These are phyloP conservation scores for Emydoidea blandingii DNA, from an alignment of 2,797 vertebrate genomes.

Conservation along the genomic window DNA sequence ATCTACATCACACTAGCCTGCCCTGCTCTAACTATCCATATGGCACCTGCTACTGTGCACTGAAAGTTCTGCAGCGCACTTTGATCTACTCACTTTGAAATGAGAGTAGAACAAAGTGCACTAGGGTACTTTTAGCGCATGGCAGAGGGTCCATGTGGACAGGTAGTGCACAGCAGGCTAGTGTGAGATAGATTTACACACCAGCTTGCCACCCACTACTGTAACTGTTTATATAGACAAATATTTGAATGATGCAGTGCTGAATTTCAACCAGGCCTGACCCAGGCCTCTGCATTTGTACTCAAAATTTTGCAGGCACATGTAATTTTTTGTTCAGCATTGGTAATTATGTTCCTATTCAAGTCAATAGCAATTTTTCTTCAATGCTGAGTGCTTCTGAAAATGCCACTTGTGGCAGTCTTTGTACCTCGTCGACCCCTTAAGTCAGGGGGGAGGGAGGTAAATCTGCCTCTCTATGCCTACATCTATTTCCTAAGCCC, in stretches of 20 bases:
- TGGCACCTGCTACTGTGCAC: background rate
- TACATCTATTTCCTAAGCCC: no score
- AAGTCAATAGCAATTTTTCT: background rate
- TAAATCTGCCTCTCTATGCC: no score
- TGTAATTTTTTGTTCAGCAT: background rate
- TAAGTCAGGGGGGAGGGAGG: no score
- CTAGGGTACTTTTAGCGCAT: background rate
- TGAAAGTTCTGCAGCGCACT: no score
- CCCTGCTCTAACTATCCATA: background rate
- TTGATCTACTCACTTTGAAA: background rate
- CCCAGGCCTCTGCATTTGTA: background rate
- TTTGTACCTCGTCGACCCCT: no score
- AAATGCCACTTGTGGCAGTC: background rate
- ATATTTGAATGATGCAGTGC: background rate
- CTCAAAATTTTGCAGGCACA: background rate
- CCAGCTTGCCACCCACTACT: background rate
- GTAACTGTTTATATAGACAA: background rate
- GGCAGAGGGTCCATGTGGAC: background rate
- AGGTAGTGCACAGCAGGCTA: background rate
- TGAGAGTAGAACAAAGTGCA: background rate
- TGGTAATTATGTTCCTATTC: background rate
- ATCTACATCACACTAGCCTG: background rate
- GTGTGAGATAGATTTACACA: background rate
- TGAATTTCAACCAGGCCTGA: background rate
- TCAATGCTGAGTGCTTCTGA: background rate